Evolutionary conservation across 2,113 vertebrate species (phyloP), one percentile per base, ranked within the genome.

Genomic region (Mustela nigripes): DNA sequence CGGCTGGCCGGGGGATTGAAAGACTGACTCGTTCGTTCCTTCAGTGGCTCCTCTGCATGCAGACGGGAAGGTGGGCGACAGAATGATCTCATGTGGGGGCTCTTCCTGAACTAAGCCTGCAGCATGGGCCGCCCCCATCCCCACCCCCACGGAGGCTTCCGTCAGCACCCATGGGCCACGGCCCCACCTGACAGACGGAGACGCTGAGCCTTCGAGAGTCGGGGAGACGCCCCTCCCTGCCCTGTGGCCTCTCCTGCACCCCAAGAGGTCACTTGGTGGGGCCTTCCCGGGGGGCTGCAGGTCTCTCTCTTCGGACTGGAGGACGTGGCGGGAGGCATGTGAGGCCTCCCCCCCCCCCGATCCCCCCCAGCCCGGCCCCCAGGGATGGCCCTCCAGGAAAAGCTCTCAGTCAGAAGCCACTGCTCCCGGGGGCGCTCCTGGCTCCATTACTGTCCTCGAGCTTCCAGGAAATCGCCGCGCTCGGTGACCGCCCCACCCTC

Each of bases 311-410:
- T 48, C 45, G 15, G 19, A 53, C 62, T 2, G 60, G 62, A 24
- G 39, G 53, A 22, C 0, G 24, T 8, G 50, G 1, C 1, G 7
- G 8, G 88, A 24, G 0, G 36, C 16, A 3, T 11, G 0, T 0
- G 22, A 28, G 80, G 62, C 16, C 53, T 2, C 24, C 56, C 73
- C 39, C 73, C 39, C 18, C 53, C 65, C 71, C n/a, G 3, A 3
- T 15, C 21, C 21, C 58, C 7, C 33, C 73, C 1, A 14, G 73
- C 45, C 62, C 1, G 7, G n/a, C 36, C 36, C 48, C 81, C 2
- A 7, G 95, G 74, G 83, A 36, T 2, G 0, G 28, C 4, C 12
- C 73, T 91, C 28, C 92, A 56, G 87, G 92, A 94, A 96, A 65
- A 16, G 69, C 95, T 93, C 69, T 92, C 63, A 45, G 45, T 6